These are phyloP conservation scores for Cheilosia scutellata DNA, from an alignment of 2,888 invertebrate genomes.

Conservation along the genomic window DNA sequence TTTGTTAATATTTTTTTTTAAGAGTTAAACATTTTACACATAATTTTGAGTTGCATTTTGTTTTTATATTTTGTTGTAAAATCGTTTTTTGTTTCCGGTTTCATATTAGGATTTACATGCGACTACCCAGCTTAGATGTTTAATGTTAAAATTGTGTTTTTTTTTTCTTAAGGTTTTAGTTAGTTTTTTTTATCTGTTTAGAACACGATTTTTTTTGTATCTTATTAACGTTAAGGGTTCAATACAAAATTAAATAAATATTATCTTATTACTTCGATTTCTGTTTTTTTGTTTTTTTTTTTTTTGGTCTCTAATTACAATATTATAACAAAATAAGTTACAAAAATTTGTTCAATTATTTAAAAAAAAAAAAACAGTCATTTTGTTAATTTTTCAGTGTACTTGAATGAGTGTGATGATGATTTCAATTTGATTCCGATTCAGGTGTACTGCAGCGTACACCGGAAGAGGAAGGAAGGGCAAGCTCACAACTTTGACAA, in stretches of 20 bases:
- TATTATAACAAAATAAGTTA: slow-evolving; percentile 76
- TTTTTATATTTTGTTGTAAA: slow-evolving; percentile 73
- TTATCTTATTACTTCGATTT: slow-evolving; percentile 73
- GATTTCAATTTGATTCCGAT: slow-evolving; percentile 64
- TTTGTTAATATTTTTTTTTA: slow-evolving; percentile 69
- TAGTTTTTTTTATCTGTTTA: slow-evolving; percentile 76
- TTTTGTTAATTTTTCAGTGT: slow-evolving; percentile 72
- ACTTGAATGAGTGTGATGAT: slow-evolving; percentile 65
- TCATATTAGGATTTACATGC: slow-evolving; percentile 83
- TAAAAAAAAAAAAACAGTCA: slow-evolving; percentile 70
- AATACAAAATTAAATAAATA: slow-evolving; percentile 78
- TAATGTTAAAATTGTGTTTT: slow-evolving; percentile 78
- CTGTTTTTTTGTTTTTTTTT: slow-evolving; percentile 51
- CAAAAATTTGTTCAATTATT: slow-evolving; percentile 75
- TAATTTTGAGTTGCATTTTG: slow-evolving; percentile 68
- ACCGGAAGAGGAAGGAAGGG: slow-evolving; percentile 58
- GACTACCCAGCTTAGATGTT: slow-evolving; percentile 84
- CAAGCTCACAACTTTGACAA: slow-evolving; percentile 55
- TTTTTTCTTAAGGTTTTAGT: slow-evolving; percentile 76
- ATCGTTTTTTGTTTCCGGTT: slow-evolving; percentile 67
- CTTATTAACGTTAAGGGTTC: slow-evolving; percentile 73
- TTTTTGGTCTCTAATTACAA: slow-evolving; percentile 77
- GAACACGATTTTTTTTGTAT: slow-evolving; percentile 74
- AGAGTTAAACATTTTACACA: slow-evolving; percentile 74
- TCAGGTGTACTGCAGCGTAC: not conserved